Evolutionary conservation across 2,113 vertebrate genomes (phyloP).

Genomic region (Megaptera novaeangliae): DNA sequence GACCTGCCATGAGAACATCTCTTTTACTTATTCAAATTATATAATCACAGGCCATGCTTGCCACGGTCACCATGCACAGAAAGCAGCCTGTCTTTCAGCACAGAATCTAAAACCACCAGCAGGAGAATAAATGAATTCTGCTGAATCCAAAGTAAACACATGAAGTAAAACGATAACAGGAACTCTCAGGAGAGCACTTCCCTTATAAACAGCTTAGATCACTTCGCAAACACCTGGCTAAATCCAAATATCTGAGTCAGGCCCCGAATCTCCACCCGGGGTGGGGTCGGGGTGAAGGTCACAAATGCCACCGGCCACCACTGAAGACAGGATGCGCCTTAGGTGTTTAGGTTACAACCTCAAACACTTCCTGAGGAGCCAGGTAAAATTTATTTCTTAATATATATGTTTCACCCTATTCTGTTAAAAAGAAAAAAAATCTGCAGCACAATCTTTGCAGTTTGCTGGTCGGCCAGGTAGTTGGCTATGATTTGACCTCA

Average conservation of each 20-base stretch:
- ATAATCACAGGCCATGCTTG: neutral
- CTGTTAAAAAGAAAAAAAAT: conserved; percentile 12
- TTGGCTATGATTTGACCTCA: neutral
- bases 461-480: neutral
- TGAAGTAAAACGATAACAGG: conserved; percentile 38
- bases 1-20: conserved; percentile 4
- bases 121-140: conserved; percentile 42
- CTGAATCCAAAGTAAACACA: conserved; percentile 34
- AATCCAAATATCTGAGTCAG: conserved; percentile 18
- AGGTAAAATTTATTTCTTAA: neutral
- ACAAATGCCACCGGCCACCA: neutral
- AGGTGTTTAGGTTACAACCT: neutral
- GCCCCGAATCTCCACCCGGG: neutral
- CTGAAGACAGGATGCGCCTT: neutral
- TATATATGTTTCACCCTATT: neutral
- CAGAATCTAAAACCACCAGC: conserved; percentile 29
- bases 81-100: conserved; percentile 22
- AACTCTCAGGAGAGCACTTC: conserved; percentile 2
- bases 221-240: conserved; percentile 12
- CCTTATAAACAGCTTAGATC: conserved; percentile 25
- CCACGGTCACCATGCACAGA: neutral
- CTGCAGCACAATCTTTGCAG: neutral
- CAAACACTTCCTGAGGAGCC: neutral
- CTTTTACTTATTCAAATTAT: conserved; percentile 41
- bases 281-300: accelerated